Percentiles rank a stretch among this genome's conserved stretches.
Evolutionary conservation across 1,140 invertebrate species (phyloP).

Genomic region (Bicyclus anynana): DNA sequence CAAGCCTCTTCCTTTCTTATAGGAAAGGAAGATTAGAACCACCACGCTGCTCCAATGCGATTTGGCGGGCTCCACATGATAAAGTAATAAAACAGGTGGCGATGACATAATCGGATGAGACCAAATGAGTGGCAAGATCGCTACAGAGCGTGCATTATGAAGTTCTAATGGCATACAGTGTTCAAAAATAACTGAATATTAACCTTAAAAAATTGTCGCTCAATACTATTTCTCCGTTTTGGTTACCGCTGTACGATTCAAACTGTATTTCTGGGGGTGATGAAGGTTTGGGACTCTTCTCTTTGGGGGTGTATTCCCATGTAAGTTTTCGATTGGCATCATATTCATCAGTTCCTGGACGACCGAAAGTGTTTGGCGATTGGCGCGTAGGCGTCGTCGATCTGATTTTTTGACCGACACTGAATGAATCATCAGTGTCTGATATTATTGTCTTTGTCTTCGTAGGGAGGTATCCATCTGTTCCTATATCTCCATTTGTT

Average conservation of each 20-base stretch:
- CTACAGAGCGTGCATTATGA: conserved; percentile 42
- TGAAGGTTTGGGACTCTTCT: conserved; percentile 40
- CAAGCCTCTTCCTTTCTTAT: too few relatives aligned
- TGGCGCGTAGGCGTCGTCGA: conserved; percentile 53
- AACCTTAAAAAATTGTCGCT: conserved; percentile 76
- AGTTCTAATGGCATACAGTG: conserved; percentile 34
- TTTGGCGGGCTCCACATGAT: too few relatives aligned
- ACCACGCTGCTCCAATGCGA: too few relatives aligned
- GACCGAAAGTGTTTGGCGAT: conserved; percentile 42
- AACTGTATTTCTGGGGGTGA: conserved; percentile 72
- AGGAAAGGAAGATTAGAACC: too few relatives aligned
- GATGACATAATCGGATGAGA: conserved; percentile 30
- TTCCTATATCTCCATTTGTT: conserved; percentile 52
- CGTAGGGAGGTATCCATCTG: conserved; percentile 53
- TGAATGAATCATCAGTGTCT: conserved; percentile 57
- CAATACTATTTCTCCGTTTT: conserved; percentile 44
- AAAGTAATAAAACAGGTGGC: conserved; percentile 35
- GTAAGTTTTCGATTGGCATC: conserved; percentile 57
- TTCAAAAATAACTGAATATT: conserved; percentile 52
- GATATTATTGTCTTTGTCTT: conserved; percentile 69
- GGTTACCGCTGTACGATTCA: conserved; percentile 68
- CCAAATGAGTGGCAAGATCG: conserved; percentile 39
- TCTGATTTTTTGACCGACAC: conserved; percentile 51
- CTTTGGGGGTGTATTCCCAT: conserved; percentile 61
- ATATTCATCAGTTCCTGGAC: conserved; percentile 21